A percentile compares a stretch with the other conserved stretches of the same genome.
Conservation (phyloP, 2,797 vertebrate genomes). For the Erpetoichthys calabaricus region DNA sequence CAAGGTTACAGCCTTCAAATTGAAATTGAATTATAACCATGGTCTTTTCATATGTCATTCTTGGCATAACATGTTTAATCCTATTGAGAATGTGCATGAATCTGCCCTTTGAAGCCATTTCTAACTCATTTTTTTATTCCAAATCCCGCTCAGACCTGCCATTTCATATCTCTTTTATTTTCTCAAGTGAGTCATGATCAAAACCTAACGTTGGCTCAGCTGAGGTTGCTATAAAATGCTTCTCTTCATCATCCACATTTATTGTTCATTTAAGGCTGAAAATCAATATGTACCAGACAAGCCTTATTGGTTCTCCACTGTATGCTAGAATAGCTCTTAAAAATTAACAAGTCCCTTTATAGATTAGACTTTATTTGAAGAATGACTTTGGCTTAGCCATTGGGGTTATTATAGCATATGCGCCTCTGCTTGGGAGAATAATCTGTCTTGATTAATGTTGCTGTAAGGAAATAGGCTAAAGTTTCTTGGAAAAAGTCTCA, state of each 20-base stretch:
- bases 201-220: background rate
- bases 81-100: constrained; percentile 21
- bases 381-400: constrained; percentile 14
- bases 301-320: constrained; percentile 12
- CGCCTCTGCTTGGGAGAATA: constrained; percentile 13
- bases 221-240: constrained; percentile 2
- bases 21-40: constrained; percentile 24
- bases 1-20: constrained; percentile 24
- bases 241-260: constrained; percentile 27
- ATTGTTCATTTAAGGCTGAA: constrained; percentile 14
- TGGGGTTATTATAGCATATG: constrained; percentile 11
- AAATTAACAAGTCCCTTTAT: constrained; percentile 10
- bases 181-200: constrained; percentile 3
- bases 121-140: constrained; percentile 19
- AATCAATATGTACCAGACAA: constrained; percentile 11
- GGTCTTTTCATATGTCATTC: constrained; percentile 22
- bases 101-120: constrained; percentile 23
- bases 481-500: background rate
- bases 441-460: constrained; percentile 4
- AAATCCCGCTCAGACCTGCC: background rate
- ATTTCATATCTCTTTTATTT: constrained; percentile 1
- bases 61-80: constrained; percentile 30
- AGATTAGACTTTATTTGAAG: constrained; percentile 11
- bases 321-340: constrained; percentile 18
- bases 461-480: background rate